Percentiles rank a stretch among this genome's conserved stretches.
phyloP scores from a whole-genome alignment of 2,888 invertebrate species.

The Clusia tigrina region DNA sequence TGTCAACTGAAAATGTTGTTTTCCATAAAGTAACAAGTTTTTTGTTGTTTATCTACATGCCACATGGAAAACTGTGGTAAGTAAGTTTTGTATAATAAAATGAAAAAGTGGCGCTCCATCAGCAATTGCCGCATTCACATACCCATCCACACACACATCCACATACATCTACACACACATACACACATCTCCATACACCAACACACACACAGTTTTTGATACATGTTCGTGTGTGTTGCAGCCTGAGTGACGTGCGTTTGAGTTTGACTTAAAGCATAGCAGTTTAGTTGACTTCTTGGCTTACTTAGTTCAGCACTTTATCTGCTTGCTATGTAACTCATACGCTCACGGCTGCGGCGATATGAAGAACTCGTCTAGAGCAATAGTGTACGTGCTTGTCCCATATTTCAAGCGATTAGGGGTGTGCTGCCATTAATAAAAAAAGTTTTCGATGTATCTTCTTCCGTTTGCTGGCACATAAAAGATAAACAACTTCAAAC shows the following conservation, averaged over 20 bases:
- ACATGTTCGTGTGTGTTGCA: neutral
- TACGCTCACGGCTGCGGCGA: neutral
- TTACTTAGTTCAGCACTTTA: neutral
- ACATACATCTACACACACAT: neutral
- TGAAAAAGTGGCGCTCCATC: slow-evolving; percentile 1
- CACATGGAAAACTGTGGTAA: neutral
- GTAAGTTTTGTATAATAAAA: neutral
- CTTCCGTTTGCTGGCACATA: too few species aligned
- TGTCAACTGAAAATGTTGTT: neutral
- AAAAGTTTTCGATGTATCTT: too few species aligned
- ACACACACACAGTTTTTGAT: neutral
- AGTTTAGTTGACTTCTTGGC: neutral
- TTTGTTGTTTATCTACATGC: neutral
- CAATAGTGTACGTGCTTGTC: neutral
- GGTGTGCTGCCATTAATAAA: too few species aligned
- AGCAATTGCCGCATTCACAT: too few species aligned
- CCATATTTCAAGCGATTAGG: neutral
- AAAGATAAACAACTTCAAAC: too few species aligned
- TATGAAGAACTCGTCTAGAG: too few species aligned
- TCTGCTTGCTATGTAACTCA: neutral
- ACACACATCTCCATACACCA: neutral
- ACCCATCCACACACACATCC: too few species aligned
- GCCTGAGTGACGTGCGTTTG: too few species aligned
- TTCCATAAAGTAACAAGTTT: neutral
- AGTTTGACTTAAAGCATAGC: neutral